Evolutionary conservation across 2,888 invertebrate genomes (phyloP).

Genomic region (Portevinia maculata): DNA sequence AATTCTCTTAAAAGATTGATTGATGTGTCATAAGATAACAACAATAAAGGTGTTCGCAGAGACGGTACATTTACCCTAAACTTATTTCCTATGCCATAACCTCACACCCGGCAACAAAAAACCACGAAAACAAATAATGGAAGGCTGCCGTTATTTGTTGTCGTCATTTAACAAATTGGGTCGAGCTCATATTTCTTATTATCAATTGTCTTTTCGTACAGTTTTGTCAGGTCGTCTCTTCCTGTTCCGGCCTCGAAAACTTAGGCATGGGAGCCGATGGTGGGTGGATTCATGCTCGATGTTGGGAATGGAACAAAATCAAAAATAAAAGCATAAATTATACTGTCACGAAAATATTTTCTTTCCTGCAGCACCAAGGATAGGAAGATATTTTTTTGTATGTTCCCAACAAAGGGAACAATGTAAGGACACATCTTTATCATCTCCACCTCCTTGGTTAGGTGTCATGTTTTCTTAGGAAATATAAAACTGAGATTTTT

Average conservation of each 20-base stretch:
- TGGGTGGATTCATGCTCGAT: background rate
- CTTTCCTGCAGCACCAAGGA: conserved; percentile 17
- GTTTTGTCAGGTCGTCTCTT: conserved; percentile 15
- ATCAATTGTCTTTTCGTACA: conserved; percentile 48
- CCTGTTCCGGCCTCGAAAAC: background rate
- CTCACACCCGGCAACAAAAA: conserved; percentile 3
- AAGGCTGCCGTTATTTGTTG: conserved; percentile 59
- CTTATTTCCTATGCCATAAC: background rate
- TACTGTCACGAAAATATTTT: conserved; percentile 64
- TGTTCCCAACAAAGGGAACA: conserved; percentile 34
- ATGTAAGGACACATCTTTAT: background rate
- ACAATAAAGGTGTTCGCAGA: conserved; percentile 35
- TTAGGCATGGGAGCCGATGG: background rate
- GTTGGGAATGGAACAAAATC: conserved; percentile 44
- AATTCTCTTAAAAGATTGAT: conserved; percentile 39
- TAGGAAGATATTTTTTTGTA: background rate
- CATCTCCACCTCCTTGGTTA: background rate
- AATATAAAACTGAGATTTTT: conserved; percentile 70
- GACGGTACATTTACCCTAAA: conserved; percentile 2
- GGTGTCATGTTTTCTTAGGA: conserved; percentile 57
- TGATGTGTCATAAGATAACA: conserved; percentile 20
- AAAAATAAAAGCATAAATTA: conserved; percentile 72
- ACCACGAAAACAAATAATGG: conserved; percentile 48
- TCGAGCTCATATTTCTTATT: conserved; percentile 70
- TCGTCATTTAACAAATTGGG: conserved; percentile 72